Evolutionary conservation across 2,113 vertebrate genomes (phyloP).

Genomic region (Chitala chitala): DNA sequence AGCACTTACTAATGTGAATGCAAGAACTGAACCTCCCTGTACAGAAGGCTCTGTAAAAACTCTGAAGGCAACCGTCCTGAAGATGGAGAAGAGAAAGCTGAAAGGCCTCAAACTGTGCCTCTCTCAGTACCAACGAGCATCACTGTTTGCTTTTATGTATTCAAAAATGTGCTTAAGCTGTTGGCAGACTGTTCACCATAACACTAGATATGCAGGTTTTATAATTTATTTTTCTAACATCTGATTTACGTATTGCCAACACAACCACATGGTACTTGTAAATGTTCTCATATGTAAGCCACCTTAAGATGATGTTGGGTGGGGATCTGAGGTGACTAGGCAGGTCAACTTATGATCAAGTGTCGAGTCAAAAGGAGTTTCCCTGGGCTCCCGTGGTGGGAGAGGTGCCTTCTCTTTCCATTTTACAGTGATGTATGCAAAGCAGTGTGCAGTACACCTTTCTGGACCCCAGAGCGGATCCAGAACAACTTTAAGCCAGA

Average conservation of each 20-base stretch:
- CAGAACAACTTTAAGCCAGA: too few species aligned
- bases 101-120: neutral
- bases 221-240: neutral
- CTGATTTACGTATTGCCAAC: neutral
- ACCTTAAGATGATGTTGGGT: too few species aligned
- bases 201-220: neutral
- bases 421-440: too few species aligned
- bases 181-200: neutral
- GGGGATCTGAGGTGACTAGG: too few species aligned
- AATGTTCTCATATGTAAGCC: neutral
- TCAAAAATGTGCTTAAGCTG: neutral
- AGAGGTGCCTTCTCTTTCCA: too few species aligned
- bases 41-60: too few species aligned
- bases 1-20: conserved; percentile 3
- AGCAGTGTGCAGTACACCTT: too few species aligned
- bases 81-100: neutral
- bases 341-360: too few species aligned
- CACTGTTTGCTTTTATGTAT: neutral
- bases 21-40: neutral
- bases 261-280: neutral
- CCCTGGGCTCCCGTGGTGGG: too few species aligned
- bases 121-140: neutral
- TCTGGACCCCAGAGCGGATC: too few species aligned
- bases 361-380: too few species aligned
- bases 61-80: neutral